Evolutionary conservation across 2,797 vertebrate genomes (phyloP).

Genomic region (Oceanodroma leucorhoa): DNA sequence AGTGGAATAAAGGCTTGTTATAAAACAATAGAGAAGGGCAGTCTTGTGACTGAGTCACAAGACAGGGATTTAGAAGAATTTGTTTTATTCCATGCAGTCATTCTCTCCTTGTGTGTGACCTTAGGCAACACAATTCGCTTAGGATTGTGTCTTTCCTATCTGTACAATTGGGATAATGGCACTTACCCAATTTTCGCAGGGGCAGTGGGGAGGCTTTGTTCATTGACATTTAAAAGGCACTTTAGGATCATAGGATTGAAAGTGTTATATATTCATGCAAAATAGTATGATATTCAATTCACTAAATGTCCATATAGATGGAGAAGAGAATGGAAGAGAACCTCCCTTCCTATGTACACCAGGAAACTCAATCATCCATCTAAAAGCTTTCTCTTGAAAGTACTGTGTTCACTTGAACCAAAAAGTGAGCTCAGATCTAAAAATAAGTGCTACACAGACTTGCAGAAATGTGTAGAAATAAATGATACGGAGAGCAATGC

Average conservation of each 20-base stretch:
- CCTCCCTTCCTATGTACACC: neutral
- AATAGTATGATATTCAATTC: neutral
- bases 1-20: constrained; percentile 25
- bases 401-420: neutral
- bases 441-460: neutral
- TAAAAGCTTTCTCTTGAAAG: neutral
- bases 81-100: neutral
- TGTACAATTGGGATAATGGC: neutral
- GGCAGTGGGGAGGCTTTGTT: neutral
- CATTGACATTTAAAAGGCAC: neutral
- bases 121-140: neutral
- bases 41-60: constrained; percentile 27
- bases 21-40: constrained; percentile 34
- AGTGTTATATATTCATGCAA: neutral
- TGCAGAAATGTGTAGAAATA: neutral
- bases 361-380: neutral
- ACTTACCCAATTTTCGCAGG: neutral
- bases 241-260: neutral
- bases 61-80: constrained; percentile 8
- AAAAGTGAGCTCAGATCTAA: neutral
- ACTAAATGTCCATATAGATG: neutral
- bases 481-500: neutral
- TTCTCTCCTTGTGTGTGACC: neutral
- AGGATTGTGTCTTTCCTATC: neutral
- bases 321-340: neutral